phyloP scores from a whole-genome alignment of 2,797 vertebrate genomes.

The Anabacerthia variegaticeps region DNA sequence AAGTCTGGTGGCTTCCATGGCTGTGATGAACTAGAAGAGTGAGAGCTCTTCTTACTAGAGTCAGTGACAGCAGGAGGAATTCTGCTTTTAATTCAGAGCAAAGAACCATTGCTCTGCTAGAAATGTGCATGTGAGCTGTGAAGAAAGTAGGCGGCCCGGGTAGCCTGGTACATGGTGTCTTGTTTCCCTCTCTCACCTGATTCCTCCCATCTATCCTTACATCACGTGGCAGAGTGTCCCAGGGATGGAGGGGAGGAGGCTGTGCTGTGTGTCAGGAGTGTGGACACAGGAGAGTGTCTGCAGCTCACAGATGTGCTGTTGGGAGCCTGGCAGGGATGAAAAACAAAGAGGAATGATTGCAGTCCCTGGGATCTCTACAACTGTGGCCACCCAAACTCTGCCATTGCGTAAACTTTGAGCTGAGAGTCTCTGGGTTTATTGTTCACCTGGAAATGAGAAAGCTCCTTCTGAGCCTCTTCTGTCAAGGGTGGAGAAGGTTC shows the following conservation, averaged over 20 bases:
- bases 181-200: not conserved
- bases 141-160: not conserved
- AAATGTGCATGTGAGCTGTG: not conserved
- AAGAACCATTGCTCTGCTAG: not conserved
- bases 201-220: not conserved
- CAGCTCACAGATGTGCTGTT: not conserved
- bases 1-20: not conserved
- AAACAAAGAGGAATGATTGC: not conserved
- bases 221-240: accelerated
- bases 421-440: not conserved
- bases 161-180: not conserved
- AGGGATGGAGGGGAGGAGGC: not conserved
- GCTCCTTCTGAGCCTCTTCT: slow-evolving; percentile 14
- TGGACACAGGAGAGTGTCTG: not conserved
- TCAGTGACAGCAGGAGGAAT: not conserved
- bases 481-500: not conserved
- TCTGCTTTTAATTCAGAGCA: not conserved
- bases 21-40: not conserved
- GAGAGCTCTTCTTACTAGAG: not conserved
- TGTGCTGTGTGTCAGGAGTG: accelerated
- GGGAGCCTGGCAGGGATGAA: not conserved
- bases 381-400: not conserved
- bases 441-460: slow-evolving; percentile 45
- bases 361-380: not conserved
- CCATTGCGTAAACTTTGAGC: not conserved